phyloP scores from a whole-genome alignment of 2,888 invertebrate species.

The Zelleria hepariella region DNA sequence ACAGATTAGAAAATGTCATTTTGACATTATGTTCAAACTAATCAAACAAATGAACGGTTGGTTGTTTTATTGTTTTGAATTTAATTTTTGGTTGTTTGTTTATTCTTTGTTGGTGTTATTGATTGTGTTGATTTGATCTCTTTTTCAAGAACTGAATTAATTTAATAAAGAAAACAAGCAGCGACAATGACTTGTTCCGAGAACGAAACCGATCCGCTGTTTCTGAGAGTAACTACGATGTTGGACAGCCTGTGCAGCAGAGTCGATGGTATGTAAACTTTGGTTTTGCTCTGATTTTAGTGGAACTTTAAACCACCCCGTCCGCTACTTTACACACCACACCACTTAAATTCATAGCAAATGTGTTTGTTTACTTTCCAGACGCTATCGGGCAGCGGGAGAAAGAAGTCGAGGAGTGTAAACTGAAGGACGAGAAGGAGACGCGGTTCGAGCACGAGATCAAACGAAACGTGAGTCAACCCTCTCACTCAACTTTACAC shows the following conservation, averaged over 20 bases:
- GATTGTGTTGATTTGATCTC: neutral
- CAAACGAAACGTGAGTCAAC: constrained; percentile 1
- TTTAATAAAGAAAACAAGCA: neutral
- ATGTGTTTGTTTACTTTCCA: constrained; percentile 4
- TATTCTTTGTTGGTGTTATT: too few species aligned
- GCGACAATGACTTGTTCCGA: neutral
- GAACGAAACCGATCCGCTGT: neutral
- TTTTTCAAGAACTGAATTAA: neutral
- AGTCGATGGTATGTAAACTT: neutral
- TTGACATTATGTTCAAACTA: too few species aligned
- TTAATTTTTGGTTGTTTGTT: neutral
- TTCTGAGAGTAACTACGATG: neutral
- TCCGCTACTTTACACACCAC: neutral
- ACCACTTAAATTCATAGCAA: too few species aligned
- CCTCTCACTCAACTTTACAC: neutral
- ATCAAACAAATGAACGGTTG: too few species aligned
- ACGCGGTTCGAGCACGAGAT: constrained; percentile 3
- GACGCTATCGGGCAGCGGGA: neutral
- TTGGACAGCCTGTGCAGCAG: neutral
- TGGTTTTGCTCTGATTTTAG: too few species aligned
- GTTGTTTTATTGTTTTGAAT: neutral
- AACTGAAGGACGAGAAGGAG: constrained; percentile 8
- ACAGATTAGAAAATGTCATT: too few species aligned
- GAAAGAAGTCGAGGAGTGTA: constrained; percentile 1
- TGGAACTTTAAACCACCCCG: too few species aligned